Percentiles rank a stretch among this genome's conserved stretches.
Evolutionary conservation across 2,888 invertebrate genomes (phyloP).

Genomic region (Lycaena phlaeas): DNA sequence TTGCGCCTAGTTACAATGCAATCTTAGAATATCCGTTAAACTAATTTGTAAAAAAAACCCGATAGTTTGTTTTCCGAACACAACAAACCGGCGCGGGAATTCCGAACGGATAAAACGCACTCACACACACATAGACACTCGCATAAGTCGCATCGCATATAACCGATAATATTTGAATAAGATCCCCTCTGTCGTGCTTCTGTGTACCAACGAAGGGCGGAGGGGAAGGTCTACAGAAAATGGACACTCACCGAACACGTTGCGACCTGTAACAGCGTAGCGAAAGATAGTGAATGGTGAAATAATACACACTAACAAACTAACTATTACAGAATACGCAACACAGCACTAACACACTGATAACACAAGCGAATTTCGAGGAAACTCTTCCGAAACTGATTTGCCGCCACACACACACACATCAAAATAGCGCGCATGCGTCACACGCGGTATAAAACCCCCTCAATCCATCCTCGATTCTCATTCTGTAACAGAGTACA

Average conservation of each 20-base stretch:
- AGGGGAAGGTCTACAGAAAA: slow-evolving; percentile 23
- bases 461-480: slow-evolving; percentile 26
- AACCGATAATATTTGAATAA: slow-evolving; percentile 1
- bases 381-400: slow-evolving; percentile 41
- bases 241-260: slow-evolving; percentile 33
- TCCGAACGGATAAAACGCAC: slow-evolving; percentile 28
- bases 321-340: too few relatives aligned
- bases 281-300: slow-evolving; percentile 18
- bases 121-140: slow-evolving; percentile 20
- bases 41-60: slow-evolving; percentile 19
- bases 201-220: slow-evolving; percentile 22
- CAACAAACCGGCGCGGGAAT: slow-evolving; percentile 31
- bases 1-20: slow-evolving; percentile 1
- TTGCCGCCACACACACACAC: slow-evolving; percentile 18
- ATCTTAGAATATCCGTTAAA: slow-evolving; percentile 20
- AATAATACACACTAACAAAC: slow-evolving; percentile 21
- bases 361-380: slow-evolving; percentile 40
- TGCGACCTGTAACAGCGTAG: slow-evolving; percentile 26
- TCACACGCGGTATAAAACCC: slow-evolving; percentile 32
- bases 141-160: slow-evolving; percentile 1
- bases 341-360: slow-evolving; percentile 15
- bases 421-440: slow-evolving; percentile 28
- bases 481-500: slow-evolving; percentile 38
- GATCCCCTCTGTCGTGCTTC: slow-evolving; percentile 25
- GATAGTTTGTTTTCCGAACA: slow-evolving; percentile 28